Percentiles rank a stretch among this genome's conserved stretches.
These are phyloP conservation scores for Ischnus inquisitorius DNA, from an alignment of 2,888 invertebrate species.

Conservation along the genomic window DNA sequence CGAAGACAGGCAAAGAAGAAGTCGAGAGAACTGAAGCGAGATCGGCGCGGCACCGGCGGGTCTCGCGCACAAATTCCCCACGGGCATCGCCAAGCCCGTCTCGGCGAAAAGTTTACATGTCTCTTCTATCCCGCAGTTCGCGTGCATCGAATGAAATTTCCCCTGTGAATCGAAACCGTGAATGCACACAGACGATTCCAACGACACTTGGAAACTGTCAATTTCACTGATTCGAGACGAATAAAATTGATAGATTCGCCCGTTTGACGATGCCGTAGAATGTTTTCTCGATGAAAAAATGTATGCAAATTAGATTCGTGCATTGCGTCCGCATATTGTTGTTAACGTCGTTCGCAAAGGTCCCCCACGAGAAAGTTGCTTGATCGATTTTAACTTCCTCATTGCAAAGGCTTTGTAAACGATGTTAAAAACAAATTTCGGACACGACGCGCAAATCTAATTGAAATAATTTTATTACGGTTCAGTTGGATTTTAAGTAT, in stretches of 20 bases:
- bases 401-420: no score
- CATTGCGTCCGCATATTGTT: no score
- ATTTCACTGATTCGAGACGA: slow-evolving; percentile 65
- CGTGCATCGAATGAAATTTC: slow-evolving; percentile 78
- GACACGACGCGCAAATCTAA: no score
- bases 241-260: slow-evolving; percentile 47
- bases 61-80: slow-evolving; percentile 51
- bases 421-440: no score
- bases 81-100: slow-evolving; percentile 62
- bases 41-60: slow-evolving; percentile 33
- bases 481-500: no score
- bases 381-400: no score
- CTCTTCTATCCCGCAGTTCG: slow-evolving; percentile 69
- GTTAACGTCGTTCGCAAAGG: no score
- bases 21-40: slow-evolving; percentile 44
- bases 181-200: slow-evolving; percentile 63
- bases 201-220: slow-evolving; percentile 60
- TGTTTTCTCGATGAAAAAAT: neutral
- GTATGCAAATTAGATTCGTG: no score
- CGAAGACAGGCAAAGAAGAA: slow-evolving; percentile 55
- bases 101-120: slow-evolving; percentile 77
- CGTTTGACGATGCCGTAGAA: slow-evolving; percentile 1
- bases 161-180: slow-evolving; percentile 75
- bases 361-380: no score
- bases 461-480: no score